Conservation (phyloP, 1,140 invertebrate species). For the Dendroctonus valens region DNA sequence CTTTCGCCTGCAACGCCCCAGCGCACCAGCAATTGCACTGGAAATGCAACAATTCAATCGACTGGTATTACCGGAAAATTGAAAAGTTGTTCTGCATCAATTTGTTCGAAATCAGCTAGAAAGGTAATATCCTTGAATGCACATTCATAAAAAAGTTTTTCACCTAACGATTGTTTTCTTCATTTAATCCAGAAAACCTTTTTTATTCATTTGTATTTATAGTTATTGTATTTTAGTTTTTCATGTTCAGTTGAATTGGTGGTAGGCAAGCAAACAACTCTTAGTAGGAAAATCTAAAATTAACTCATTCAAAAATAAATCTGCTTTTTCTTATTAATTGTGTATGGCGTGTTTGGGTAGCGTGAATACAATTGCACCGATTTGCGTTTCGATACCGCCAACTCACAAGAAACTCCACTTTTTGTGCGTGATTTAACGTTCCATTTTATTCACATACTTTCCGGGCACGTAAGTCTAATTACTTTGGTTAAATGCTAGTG, state of each 20-base stretch:
- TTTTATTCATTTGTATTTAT: too few relatives aligned
- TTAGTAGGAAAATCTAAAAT: too few relatives aligned
- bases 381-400: not conserved
- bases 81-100: conserved; percentile 61
- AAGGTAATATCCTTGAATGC: conserved; percentile 54
- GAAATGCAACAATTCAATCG: conserved; percentile 39
- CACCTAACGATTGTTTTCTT: too few relatives aligned
- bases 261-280: too few relatives aligned
- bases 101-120: conserved; percentile 69
- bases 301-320: not conserved
- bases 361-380: conserved; percentile 14
- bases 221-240: too few relatives aligned
- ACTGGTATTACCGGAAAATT: conserved; percentile 46
- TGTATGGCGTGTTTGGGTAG: not conserved
- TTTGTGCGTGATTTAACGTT: conserved; percentile 5
- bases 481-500: too few relatives aligned
- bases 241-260: too few relatives aligned
- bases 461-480: too few relatives aligned
- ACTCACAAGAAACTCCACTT: not conserved
- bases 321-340: conserved; percentile 1
- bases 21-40: conserved; percentile 16
- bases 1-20: conserved; percentile 53
- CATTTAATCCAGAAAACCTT: too few relatives aligned
- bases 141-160: not conserved
- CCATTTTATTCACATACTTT: conserved; percentile 23